Base-by-base conservation (phyloP, 2,888 invertebrate genomes). In the Rugalucina vietnamica region DNA sequence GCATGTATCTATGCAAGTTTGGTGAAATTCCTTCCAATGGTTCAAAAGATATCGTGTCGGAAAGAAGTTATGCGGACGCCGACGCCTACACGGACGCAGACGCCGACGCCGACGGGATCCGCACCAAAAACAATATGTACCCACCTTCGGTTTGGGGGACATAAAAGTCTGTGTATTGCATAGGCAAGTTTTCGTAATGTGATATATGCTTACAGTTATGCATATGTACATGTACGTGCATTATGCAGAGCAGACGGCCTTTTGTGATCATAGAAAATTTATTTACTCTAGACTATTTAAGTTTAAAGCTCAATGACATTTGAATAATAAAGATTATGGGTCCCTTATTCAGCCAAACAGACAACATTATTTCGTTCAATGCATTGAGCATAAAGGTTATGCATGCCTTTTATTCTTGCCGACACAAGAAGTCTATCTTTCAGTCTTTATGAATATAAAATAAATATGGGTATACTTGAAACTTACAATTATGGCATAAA, bases 311-410 rank as follows among this genome's bases (percentile, higher is more conserved):
- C 34, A 65, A 14, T 34, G 65, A 65, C 65, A 34, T 65, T 12
- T 8, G 34, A 34, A 65, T 65, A 34, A 65, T 65, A 8, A 24
- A 14, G 65, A 34, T 32, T 32, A 34, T 1, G 34, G 65, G 65
- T 65, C 29, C 12, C 29, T 12, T 65, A 65, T 65, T 8, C 34
- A 29, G 18, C 1, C 14, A 34, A 34, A 65, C 34, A 65, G 65
- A 34, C 65, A 65, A 27, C 34, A 81, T 85, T 81, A 85, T 76
- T 65, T 34, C 79, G 34, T 37, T 76, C 81, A 81, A 76, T 76
- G 76, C 43, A 71, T 24, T 24, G 81, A 85, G 82, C 81, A 79
- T 65, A 29, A 85, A 79, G 79, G 85, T 79, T 76, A 76, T 73
- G 57, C 39, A 29, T 24, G 65, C 43, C 57, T 72, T 78, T 84